Conservation (phyloP, 2,113 vertebrate genomes). For the Poicephalus meyeri region DNA sequence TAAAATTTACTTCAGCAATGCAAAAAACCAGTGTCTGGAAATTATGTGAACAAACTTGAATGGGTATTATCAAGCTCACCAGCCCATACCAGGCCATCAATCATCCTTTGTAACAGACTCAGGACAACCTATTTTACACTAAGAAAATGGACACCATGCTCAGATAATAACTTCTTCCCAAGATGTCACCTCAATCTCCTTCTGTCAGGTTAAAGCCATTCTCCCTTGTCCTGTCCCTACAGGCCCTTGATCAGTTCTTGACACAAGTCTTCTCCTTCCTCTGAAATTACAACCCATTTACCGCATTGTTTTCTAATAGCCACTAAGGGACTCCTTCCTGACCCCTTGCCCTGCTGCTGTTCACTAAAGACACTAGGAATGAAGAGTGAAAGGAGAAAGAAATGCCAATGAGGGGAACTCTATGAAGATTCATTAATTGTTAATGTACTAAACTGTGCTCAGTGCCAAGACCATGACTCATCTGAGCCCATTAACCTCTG, state of each 20-base stretch:
- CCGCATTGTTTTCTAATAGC: background rate
- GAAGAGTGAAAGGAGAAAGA: background rate
- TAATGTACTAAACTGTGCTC: background rate
- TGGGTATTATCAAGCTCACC: accelerated
- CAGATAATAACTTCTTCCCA: background rate
- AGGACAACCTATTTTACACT: background rate
- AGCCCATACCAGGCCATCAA: background rate
- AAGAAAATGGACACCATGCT: background rate
- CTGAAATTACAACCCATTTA: background rate
- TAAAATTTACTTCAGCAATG: constrained; percentile 38
- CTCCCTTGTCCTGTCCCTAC: background rate
- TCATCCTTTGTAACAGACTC: accelerated
- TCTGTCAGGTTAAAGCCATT: background rate
- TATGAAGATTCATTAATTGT: background rate
- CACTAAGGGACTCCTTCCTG: background rate
- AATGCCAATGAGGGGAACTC: background rate
- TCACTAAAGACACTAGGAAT: background rate
- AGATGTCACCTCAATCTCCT: background rate
- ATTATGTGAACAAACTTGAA: background rate
- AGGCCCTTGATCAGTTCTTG: background rate
- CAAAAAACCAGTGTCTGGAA: background rate
- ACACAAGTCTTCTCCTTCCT: background rate
- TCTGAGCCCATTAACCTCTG: background rate
- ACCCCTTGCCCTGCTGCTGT: background rate
- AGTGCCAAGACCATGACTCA: background rate